A percentile compares a stretch with the other conserved stretches of the same genome.
Conservation (phyloP, 37 sponge, comb jelly and placozoan species). For the Axinella damicornis region DNA sequence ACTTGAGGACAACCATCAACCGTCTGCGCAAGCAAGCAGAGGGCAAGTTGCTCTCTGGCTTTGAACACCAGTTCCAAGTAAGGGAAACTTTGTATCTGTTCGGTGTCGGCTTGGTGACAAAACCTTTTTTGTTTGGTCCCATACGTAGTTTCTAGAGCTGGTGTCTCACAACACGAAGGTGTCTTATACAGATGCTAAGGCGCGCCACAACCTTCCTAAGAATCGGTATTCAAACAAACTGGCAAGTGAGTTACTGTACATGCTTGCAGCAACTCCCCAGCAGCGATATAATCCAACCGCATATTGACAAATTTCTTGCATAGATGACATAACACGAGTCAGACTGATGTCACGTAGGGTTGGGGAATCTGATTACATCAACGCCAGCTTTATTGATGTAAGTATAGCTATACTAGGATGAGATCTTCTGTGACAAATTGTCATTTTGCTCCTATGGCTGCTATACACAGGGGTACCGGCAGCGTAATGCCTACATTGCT, state of each 20-base stretch:
- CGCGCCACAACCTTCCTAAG: slow-evolving; percentile 39
- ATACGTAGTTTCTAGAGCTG: slow-evolving; percentile 31
- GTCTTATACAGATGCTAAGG: slow-evolving; percentile 8
- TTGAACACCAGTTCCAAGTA: slow-evolving; percentile 75
- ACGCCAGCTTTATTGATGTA: no score
- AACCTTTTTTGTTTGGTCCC: not conserved
- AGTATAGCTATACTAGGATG: no score
- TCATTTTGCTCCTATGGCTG: not conserved
- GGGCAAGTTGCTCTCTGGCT: slow-evolving; percentile 43
- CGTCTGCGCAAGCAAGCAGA: slow-evolving; percentile 5
- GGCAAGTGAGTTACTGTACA: no score
- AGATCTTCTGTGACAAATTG: not conserved
- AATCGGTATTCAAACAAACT: slow-evolving; percentile 60
- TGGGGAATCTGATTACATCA: no score
- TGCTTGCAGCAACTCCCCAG: no score
- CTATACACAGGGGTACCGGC: slow-evolving; percentile 55
- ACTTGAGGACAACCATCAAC: slow-evolving; percentile 57
- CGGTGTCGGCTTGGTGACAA: no score
- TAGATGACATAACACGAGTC: no score
- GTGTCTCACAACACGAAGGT: not conserved
- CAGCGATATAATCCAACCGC: no score
- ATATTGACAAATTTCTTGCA: no score
- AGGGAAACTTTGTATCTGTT: not conserved
- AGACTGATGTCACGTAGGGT: no score
- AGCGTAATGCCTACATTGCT: slow-evolving; percentile 62